phyloP scores from a whole-genome alignment of 2,113 vertebrate species.

The Atherinomorus stipes region DNA sequence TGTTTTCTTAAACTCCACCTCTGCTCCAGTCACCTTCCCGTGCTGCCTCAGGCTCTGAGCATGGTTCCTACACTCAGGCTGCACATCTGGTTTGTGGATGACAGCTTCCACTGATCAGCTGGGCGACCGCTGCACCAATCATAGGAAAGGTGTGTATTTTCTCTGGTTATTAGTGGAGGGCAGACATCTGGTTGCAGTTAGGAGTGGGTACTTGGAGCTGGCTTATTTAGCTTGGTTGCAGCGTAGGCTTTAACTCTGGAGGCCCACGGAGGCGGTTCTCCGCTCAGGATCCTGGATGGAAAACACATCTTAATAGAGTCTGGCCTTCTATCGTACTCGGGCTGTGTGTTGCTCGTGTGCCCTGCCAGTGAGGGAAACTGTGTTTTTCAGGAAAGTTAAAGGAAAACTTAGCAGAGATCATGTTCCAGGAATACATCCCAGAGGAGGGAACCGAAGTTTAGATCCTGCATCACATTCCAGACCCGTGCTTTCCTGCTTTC shows the following conservation, averaged over 20 bases:
- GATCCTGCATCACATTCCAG: neutral
- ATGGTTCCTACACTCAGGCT: slow-evolving; percentile 29
- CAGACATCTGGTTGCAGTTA: slow-evolving; percentile 81
- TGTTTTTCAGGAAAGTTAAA: slow-evolving; percentile 29
- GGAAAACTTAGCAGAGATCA: neutral
- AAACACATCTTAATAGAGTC: slow-evolving; percentile 72
- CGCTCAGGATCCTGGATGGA: slow-evolving; percentile 57
- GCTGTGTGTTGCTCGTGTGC: slow-evolving; percentile 29
- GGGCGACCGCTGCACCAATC: slow-evolving; percentile 53
- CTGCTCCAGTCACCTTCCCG: slow-evolving; percentile 57
- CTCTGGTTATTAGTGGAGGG: slow-evolving; percentile 61
- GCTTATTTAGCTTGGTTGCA: slow-evolving; percentile 68
- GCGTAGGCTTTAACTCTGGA: slow-evolving; percentile 61
- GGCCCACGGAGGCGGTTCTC: slow-evolving; percentile 43
- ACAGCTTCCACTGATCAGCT: slow-evolving; percentile 75
- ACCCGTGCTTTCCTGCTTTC: too few species aligned
- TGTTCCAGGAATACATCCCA: neutral
- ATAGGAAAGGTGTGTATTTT: slow-evolving; percentile 56
- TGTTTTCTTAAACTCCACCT: slow-evolving; percentile 49
- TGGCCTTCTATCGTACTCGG: slow-evolving; percentile 46
- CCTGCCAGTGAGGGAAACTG: slow-evolving; percentile 13
- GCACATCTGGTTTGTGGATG: slow-evolving; percentile 76
- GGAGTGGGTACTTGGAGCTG: slow-evolving; percentile 55
- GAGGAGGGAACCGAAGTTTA: too few species aligned
- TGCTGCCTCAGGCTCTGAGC: slow-evolving; percentile 31